These are phyloP conservation scores for Chelidonichthys spinosus DNA, from an alignment of 2,797 vertebrate species.

Conservation along the genomic window DNA sequence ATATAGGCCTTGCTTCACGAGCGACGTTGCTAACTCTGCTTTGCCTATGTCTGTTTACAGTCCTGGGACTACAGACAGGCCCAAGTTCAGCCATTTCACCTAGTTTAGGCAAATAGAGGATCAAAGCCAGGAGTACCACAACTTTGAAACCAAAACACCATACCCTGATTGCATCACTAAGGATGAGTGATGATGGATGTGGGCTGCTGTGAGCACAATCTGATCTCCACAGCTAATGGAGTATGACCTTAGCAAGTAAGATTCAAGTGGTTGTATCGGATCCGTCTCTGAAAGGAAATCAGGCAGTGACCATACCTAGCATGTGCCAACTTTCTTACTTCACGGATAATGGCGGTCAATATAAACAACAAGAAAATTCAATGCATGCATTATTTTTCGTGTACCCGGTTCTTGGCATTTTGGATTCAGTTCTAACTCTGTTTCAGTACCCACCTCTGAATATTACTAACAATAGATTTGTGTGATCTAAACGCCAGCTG, in stretches of 20 bases:
- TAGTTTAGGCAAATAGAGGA: conserved; percentile 35
- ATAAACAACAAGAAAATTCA: too few species aligned
- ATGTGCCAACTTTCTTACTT: neutral
- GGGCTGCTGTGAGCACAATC: neutral
- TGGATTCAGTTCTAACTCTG: too few species aligned
- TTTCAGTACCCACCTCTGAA: too few species aligned
- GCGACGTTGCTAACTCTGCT: too few species aligned
- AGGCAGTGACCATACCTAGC: neutral
- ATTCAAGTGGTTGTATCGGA: neutral
- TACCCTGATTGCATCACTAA: conserved; percentile 29
- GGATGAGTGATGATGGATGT: conserved; percentile 23
- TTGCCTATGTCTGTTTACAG: too few species aligned
- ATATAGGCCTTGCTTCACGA: too few species aligned
- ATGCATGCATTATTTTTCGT: too few species aligned
- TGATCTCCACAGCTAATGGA: conserved; percentile 7
- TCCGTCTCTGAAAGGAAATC: neutral
- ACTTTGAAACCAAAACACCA: conserved; percentile 58
- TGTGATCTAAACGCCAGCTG: conserved; percentile 26
- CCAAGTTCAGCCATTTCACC: conserved; percentile 58
- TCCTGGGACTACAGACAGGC: too few species aligned
- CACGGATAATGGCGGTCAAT: too few species aligned
- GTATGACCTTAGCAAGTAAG: neutral
- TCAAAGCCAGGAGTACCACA: conserved; percentile 19
- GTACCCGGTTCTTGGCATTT: too few species aligned
- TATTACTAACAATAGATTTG: conserved; percentile 49